Conservation (phyloP, 1,140 invertebrate genomes). For the Aphidius gifuensis region DNA sequence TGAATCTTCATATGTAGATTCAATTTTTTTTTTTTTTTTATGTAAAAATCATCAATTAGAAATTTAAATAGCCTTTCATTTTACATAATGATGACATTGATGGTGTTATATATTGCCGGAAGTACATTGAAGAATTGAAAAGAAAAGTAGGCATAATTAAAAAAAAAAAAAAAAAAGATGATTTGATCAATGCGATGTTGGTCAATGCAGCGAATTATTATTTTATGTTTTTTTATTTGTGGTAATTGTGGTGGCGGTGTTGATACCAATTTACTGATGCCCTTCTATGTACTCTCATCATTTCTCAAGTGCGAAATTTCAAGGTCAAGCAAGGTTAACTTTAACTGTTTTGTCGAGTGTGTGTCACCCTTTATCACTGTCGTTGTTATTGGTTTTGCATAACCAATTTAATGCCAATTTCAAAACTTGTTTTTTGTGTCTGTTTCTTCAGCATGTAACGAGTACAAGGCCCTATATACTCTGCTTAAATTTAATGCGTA, state of each 20-base stretch:
- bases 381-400: not conserved
- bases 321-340: slow-evolving; percentile 45
- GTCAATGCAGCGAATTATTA: slow-evolving; percentile 48
- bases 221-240: too few relatives aligned
- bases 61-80: too few relatives aligned
- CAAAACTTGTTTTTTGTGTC: not conserved
- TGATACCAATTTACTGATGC: not conserved
- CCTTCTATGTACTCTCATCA: slow-evolving; percentile 6
- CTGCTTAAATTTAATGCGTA: too few relatives aligned
- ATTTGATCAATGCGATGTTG: slow-evolving; percentile 19
- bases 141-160: not conserved
- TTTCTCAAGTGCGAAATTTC: slow-evolving; percentile 23
- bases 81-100: too few relatives aligned
- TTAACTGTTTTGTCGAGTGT: slow-evolving; percentile 6
- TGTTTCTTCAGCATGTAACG: not conserved
- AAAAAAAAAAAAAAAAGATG: not conserved
- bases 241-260: too few relatives aligned
- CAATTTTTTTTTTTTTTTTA: too few relatives aligned
- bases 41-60: too few relatives aligned
- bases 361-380: slow-evolving; percentile 4
- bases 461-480: too few relatives aligned
- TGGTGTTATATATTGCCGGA: too few relatives aligned
- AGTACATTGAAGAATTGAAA: not conserved
- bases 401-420: too few relatives aligned
- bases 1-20: too few relatives aligned